Evolutionary conservation across 2,113 vertebrate species (phyloP).

Genomic region (Psittacara wagleri): DNA sequence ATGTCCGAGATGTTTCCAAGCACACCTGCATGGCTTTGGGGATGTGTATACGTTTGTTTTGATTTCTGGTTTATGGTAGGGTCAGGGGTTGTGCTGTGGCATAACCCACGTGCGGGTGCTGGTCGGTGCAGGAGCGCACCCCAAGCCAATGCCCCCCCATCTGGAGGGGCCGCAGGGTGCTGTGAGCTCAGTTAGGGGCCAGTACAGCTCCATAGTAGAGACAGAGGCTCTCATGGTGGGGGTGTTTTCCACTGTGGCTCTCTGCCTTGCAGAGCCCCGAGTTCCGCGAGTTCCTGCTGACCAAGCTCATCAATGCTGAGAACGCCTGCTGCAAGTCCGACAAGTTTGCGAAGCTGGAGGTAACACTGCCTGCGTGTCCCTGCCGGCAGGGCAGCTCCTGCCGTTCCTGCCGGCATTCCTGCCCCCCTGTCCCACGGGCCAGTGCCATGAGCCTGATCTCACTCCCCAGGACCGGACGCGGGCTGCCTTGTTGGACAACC

Average conservation of each 20-base stretch:
- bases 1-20: fast-evolving
- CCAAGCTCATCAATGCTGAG: constrained; percentile 94
- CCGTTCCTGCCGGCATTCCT: background rate
- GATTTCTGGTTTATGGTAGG: background rate
- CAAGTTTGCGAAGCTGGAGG: constrained; percentile 94
- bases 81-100: background rate
- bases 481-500: constrained; percentile 87
- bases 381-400: background rate
- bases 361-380: background rate
- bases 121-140: background rate
- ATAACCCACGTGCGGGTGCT: background rate
- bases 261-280: constrained; percentile 79
- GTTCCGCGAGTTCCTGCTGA: constrained; percentile 93
- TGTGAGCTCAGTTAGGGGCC: background rate
- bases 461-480: constrained; percentile 85
- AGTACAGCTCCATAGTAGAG: background rate
- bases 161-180: background rate
- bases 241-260: background rate
- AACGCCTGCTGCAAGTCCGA: constrained; percentile 92
- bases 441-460: fast-evolving
- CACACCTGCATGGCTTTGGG: background rate
- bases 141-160: too few relatives aligned
- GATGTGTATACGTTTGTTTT: background rate
- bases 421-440: fast-evolving
- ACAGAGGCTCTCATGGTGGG: fast-evolving